These are phyloP conservation scores for Lordiphosa stackelbergi DNA, from an alignment of 1,140 invertebrate species.

Conservation along the genomic window DNA sequence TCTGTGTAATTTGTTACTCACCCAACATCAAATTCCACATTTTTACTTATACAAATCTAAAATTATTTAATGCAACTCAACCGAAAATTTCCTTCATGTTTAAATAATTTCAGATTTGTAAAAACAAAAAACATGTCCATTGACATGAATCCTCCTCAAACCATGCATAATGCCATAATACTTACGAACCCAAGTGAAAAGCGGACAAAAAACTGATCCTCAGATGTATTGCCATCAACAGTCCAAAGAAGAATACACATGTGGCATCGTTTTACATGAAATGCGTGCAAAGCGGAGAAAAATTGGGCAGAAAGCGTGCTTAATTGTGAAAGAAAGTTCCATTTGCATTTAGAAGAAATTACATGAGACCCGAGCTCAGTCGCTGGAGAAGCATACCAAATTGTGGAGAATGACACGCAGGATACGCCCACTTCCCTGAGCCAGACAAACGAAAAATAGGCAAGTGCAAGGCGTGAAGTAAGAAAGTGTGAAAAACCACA, in stretches of 20 bases:
- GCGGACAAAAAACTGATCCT: conserved; percentile 60
- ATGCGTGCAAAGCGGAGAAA: conserved; percentile 50
- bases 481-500: conserved; percentile 72
- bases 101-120: conserved; percentile 63
- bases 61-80: conserved; percentile 35
- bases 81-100: conserved; percentile 23
- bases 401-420: conserved; percentile 53
- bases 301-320: conserved; percentile 73
- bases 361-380: conserved; percentile 36
- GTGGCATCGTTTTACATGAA: conserved; percentile 68
- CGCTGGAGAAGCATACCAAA: conserved; percentile 64
- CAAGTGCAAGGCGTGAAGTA: conserved; percentile 64
- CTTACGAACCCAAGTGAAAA: conserved; percentile 36
- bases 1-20: too few relatives aligned
- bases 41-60: conserved; percentile 28
- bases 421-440: conserved; percentile 32
- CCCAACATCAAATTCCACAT: conserved; percentile 15
- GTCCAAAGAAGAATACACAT: conserved; percentile 39
- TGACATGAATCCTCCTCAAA: conserved; percentile 24
- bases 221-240: conserved; percentile 15
- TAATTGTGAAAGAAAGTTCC: conserved; percentile 66
- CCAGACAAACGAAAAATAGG: conserved; percentile 2
- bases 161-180: conserved; percentile 1
- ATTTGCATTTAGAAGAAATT: conserved; percentile 28
- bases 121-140: conserved; percentile 27